Conservation (phyloP, 2,797 vertebrate genomes). For the Centropyge bicolor region DNA sequence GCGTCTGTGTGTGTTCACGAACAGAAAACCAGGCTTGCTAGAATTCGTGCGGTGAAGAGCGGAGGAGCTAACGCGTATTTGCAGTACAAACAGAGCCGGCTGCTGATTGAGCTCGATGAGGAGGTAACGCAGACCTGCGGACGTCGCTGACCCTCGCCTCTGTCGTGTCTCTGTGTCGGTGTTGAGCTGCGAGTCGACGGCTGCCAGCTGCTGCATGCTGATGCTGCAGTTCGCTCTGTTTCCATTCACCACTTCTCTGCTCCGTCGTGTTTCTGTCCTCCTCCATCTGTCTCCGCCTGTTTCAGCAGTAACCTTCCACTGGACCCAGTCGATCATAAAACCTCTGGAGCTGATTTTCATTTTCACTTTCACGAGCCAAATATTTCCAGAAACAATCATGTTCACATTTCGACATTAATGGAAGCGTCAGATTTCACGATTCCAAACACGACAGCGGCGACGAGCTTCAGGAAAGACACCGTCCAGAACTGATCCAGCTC, state of each 20-base stretch:
- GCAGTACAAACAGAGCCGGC: conserved; percentile 92
- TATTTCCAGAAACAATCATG: too few species aligned
- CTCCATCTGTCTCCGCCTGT: not conserved
- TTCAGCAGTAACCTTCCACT: conserved; percentile 11
- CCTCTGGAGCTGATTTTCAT: not conserved
- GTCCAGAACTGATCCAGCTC: too few species aligned
- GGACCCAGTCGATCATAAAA: not conserved
- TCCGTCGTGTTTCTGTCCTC: not conserved
- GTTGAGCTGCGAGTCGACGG: conserved; percentile 40
- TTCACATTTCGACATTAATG: too few species aligned
- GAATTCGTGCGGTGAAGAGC: conserved; percentile 90
- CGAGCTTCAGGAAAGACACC: too few species aligned
- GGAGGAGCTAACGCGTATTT: conserved; percentile 91
- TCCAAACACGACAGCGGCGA: not conserved
- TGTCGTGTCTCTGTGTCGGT: conserved; percentile 14
- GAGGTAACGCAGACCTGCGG: conserved; percentile 75
- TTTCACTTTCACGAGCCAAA: too few species aligned
- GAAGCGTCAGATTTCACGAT: too few species aligned
- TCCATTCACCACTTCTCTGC: conserved; percentile 5
- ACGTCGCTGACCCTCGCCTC: too few species aligned
- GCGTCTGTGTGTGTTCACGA: conserved; percentile 78
- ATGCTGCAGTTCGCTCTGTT: not conserved
- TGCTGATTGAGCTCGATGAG: conserved; percentile 87
- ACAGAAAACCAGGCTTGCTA: conserved; percentile 93
- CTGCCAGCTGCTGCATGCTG: conserved; percentile 26